Evolutionary conservation across 1,140 invertebrate genomes (phyloP).

Genomic region (Euglossa dilemma): DNA sequence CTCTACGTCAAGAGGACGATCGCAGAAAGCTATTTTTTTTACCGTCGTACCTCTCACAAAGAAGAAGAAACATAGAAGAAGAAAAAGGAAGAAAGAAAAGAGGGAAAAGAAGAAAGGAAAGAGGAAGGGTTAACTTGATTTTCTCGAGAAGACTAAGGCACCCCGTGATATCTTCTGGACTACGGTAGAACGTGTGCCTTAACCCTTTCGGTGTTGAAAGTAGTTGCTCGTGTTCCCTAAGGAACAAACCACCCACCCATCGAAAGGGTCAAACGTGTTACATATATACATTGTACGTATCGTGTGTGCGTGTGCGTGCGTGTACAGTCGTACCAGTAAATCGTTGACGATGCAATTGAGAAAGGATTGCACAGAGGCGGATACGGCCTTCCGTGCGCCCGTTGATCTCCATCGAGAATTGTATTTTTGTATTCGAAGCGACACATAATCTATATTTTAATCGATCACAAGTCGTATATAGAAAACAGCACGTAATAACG

Average conservation of each 20-base stretch:
- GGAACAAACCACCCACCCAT: neutral
- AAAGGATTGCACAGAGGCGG: conserved; percentile 18
- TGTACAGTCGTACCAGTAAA: conserved; percentile 40
- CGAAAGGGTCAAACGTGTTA: neutral
- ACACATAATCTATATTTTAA: conserved; percentile 67
- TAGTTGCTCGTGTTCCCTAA: neutral
- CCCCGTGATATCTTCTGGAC: neutral
- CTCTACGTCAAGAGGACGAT: neutral
- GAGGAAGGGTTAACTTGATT: neutral
- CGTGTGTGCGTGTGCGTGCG: conserved; percentile 2
- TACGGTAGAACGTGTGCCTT: neutral
- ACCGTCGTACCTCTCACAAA: neutral
- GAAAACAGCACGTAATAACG: conserved; percentile 27
- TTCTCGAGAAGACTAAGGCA: neutral
- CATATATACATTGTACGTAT: conserved; percentile 9
- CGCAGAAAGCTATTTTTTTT: neutral
- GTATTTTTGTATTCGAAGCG: conserved; percentile 66
- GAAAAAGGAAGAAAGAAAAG: neutral
- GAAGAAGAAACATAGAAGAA: neutral
- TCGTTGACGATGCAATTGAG: conserved; percentile 32
- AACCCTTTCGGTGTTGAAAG: neutral
- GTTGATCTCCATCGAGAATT: conserved; percentile 57
- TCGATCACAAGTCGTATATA: conserved; percentile 42
- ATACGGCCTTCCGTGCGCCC: conserved; percentile 45
- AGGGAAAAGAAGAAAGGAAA: no score